These are phyloP conservation scores for Aphrophora alni DNA, from an alignment of 2,888 invertebrate species.

Conservation along the genomic window DNA sequence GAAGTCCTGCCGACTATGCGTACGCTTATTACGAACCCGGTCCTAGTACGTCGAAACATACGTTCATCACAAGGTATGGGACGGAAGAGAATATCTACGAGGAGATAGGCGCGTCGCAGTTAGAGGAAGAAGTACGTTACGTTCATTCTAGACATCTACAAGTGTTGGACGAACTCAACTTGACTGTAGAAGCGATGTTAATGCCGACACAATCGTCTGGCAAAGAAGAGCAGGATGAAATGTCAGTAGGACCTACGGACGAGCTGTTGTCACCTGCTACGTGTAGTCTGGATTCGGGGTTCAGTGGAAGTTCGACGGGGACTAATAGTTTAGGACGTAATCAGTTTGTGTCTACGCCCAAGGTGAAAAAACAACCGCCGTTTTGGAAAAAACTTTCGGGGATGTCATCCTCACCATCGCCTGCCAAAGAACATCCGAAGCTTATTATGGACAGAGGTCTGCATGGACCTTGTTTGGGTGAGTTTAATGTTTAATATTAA, in stretches of 20 bases:
- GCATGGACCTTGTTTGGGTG: constrained; percentile 17
- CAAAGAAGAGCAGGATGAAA: constrained; percentile 57
- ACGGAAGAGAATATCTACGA: constrained; percentile 86
- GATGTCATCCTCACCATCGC: no score
- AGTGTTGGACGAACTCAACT: constrained; percentile 84
- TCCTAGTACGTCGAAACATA: constrained; percentile 62
- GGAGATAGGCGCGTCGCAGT: constrained; percentile 76
- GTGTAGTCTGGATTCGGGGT: constrained; percentile 52
- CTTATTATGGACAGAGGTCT: background rate
- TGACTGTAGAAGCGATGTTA: constrained; percentile 88
- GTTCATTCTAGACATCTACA: constrained; percentile 78
- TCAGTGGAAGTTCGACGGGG: constrained; percentile 51
- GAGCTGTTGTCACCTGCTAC: constrained; percentile 72
- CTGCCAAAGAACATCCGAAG: constrained; percentile 14
- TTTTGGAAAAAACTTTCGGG: constrained; percentile 52
- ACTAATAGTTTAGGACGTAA: constrained; percentile 49
- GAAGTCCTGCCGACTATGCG: constrained; percentile 69
- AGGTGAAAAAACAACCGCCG: constrained; percentile 46
- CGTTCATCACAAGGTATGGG: constrained; percentile 79
- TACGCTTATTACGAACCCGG: constrained; percentile 83
- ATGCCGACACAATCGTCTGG: constrained; percentile 66
- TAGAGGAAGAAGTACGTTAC: constrained; percentile 83
- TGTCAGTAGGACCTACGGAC: constrained; percentile 62
- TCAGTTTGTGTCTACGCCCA: constrained; percentile 39
- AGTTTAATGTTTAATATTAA: no score